Conservation (phyloP, 1,140 invertebrate species). For the Aphaenogaster rudis region DNA sequence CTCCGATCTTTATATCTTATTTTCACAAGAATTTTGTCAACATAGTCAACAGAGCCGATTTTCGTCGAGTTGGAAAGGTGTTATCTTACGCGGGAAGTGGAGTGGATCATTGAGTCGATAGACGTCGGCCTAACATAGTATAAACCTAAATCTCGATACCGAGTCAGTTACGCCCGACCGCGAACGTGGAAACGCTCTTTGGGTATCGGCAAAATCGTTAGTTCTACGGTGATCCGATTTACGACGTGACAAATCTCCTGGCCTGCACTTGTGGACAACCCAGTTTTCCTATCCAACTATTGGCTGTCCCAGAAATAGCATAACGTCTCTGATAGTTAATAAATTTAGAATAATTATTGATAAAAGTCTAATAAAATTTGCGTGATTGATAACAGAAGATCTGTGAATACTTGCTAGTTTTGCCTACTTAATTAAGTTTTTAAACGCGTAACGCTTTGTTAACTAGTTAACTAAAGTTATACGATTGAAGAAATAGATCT, state of each 20-base stretch:
- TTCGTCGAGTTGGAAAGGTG: constrained; percentile 8
- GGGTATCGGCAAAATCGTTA: constrained; percentile 76
- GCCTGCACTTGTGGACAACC: constrained; percentile 57
- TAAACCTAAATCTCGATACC: constrained; percentile 72
- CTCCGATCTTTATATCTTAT: background rate
- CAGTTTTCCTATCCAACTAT: constrained; percentile 58
- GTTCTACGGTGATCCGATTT: constrained; percentile 74
- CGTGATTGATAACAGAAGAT: background rate
- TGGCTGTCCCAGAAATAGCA: constrained; percentile 28
- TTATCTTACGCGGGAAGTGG: constrained; percentile 35
- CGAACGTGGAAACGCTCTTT: constrained; percentile 74
- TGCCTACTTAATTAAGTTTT: background rate
- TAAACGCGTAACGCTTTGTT: background rate
- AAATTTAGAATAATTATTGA: constrained; percentile 45
- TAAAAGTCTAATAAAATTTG: background rate
- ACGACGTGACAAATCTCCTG: constrained; percentile 75
- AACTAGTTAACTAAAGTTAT: background rate
- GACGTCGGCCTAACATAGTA: constrained; percentile 50
- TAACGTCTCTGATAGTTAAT: constrained; percentile 21
- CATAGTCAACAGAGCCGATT: background rate
- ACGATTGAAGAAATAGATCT: background rate
- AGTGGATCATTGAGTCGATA: constrained; percentile 57
- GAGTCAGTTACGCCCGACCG: constrained; percentile 70
- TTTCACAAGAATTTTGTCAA: constrained; percentile 6
- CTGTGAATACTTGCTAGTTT: background rate